Evolutionary conservation across 2,113 vertebrate species (phyloP), one percentile per base, ranked within the genome.

Genomic region (Pseudorasbora parva): DNA sequence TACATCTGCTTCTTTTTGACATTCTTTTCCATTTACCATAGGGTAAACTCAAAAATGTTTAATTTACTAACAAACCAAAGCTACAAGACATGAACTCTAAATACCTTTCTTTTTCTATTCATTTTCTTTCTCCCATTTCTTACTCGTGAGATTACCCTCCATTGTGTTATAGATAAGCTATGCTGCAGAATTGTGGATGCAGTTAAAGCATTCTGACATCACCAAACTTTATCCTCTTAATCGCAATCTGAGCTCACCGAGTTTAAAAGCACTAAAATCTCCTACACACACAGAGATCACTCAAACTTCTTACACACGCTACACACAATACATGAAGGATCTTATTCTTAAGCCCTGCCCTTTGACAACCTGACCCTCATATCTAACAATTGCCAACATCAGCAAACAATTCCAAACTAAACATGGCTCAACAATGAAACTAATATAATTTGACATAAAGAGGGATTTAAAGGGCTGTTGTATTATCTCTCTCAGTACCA

Each of bases 191-290:
- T 59, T 37, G 27, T n/a, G 56, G 43, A 60, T 41, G 49, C 64
- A 45, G 68, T 69, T 78, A 78, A n/a, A 82, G 66, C 72, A 78
- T 30, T 56, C 66, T 85, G 76, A 78, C 84, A 87, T 83, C 81
- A 85, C 84, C 23, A 54, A 69, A 85, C 85, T 69, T 62, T 85
- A 73, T 85, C 69, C 60, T 79, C 69, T 80, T 85, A 85, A 85
- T 77, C 73, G 4, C 49, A 69, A 23, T 51, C 49, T 74, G 41
- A 64, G 27, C 66, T 72, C 66, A 57, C 47, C 9, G 45, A 66
- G 56, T 30, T 49, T 30, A 56, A 54, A 30, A 86, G 69, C 56
- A 49, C 14, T 33, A 37, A 68, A 81, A 71, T 56, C 30, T 56
- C 47, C 30, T 30, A 54, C 25, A 80, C 57, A 78, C 43, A 81